Percentiles rank a stretch among this genome's conserved stretches.
phyloP scores from a whole-genome alignment of 2,797 vertebrate species.

The Acrocephalus scirpaceus region DNA sequence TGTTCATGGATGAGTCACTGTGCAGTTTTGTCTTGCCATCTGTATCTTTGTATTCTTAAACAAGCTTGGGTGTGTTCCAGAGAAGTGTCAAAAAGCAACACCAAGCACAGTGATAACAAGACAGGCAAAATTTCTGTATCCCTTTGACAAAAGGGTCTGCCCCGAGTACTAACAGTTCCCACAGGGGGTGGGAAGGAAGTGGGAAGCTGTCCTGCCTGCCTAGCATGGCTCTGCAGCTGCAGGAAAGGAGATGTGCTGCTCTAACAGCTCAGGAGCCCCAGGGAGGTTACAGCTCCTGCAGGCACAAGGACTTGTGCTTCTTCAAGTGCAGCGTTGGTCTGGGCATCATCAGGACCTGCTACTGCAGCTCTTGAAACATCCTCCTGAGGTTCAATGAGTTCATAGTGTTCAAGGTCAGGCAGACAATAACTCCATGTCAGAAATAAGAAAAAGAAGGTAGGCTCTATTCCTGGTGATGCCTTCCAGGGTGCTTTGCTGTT shows the following conservation, averaged over 20 bases:
- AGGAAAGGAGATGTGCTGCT: not conserved
- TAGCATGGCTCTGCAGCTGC: not conserved
- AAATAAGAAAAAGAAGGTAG: not conserved
- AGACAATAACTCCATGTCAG: not conserved
- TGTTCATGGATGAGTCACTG: not conserved
- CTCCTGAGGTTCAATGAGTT: not conserved
- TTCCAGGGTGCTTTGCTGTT: not conserved
- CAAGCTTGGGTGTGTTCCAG: not conserved
- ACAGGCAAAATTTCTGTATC: not conserved
- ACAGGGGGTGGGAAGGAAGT: not conserved
- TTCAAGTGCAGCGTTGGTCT: not conserved
- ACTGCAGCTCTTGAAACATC: not conserved
- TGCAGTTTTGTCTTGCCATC: not conserved
- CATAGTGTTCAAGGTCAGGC: not conserved
- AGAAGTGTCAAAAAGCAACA: not conserved
- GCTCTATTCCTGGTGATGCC: not conserved
- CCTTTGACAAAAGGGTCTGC: not conserved
- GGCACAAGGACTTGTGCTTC: not conserved
- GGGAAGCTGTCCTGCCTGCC: not conserved
- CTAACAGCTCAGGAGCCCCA: too few relatives aligned
- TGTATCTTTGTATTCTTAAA: not conserved
- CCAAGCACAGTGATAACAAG: not conserved
- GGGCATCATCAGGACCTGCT: not conserved
- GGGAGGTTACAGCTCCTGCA: rapidly evolving
- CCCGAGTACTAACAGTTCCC: not conserved